Base-by-base conservation (phyloP, 2,888 invertebrate species). In the Rhamnusium bicolor region DNA sequence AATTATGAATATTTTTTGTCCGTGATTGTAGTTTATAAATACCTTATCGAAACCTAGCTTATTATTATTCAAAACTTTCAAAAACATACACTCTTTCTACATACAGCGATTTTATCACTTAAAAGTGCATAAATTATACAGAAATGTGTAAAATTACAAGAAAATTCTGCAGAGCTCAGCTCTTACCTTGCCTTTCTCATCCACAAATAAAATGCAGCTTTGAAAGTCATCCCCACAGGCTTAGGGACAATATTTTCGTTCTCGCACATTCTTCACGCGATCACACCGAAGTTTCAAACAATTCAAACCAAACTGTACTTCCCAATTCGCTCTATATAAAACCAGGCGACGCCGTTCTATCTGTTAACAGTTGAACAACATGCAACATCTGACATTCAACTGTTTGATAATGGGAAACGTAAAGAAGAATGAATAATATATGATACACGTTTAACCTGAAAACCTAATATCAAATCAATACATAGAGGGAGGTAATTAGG, bases 161-260 rank as follows among this genome's bases (percentile, higher is more conserved):
- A n/a, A n/a, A n/a, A n/a, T n/a, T n/a, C n/a, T n/a, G n/a, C n/a
- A 16, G 1, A n/a, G 1, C 16, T 47, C 5, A 51, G 12, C 12
- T 27, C 69, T 74, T 60, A 84, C 84, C 82, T 83, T 19, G 83
- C 81, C 73, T 81, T 83, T 18, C 79, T 69, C 79, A 83, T 76
- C 84, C 84, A 84, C 4, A 79, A 69, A 56, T 83, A 83, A 66
- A 84, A 84, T 1, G 84, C 84, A 8, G 74, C 80, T 62, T 82
- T 82, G 58, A 81, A 82, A 6, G 81, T 77, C 40, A 79, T 70
- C 32, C 58, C 40, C 24, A 29, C 47, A 8, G 49, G 19, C 21
- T 77, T 73, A n/a, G 71, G 63, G 1, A 72, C 58, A 16, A 71
- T 68, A n/a, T 71, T 60, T 62, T 75, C 71, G 1, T 68, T 54